phyloP scores from a whole-genome alignment of 2,797 vertebrate species.

The Carcharodon carcharias region DNA sequence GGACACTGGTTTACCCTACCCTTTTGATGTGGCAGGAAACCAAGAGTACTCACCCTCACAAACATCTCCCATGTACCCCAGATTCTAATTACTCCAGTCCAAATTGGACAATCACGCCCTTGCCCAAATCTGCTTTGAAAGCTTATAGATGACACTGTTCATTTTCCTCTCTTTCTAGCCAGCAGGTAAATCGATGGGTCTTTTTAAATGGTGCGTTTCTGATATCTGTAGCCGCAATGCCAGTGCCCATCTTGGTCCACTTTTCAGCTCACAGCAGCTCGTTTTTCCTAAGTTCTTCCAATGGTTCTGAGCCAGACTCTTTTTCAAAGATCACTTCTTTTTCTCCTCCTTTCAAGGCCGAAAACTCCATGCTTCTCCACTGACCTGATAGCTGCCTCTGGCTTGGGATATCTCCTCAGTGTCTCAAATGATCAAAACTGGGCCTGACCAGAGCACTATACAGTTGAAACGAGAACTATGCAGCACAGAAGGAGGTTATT shows the following conservation, averaged over 20 bases:
- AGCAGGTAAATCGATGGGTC: too few species aligned
- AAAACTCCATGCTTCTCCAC: neutral
- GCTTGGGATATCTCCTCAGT: too few species aligned
- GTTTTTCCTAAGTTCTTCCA: neutral
- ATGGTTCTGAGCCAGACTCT: neutral
- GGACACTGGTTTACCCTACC: too few species aligned
- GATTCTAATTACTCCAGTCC: too few species aligned
- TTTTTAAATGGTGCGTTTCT: too few species aligned
- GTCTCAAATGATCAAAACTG: neutral
- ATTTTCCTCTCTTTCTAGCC: too few species aligned
- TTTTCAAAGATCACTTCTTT: neutral
- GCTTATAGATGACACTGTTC: neutral
- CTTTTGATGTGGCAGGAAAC: too few species aligned
- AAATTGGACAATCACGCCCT: neutral
- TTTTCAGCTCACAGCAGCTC: neutral
- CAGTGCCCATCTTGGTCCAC: neutral
- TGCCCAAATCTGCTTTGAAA: neutral
- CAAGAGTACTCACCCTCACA: too few species aligned
- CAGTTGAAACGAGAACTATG: neutral
- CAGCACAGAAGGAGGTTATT: neutral
- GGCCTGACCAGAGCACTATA: neutral
- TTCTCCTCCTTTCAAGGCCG: neutral
- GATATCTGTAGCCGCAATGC: too few species aligned
- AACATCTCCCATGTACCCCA: too few species aligned
- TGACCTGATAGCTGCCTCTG: too few species aligned